Evolutionary conservation across 1,140 invertebrate species (phyloP).

Genomic region (Orius laevigatus): DNA sequence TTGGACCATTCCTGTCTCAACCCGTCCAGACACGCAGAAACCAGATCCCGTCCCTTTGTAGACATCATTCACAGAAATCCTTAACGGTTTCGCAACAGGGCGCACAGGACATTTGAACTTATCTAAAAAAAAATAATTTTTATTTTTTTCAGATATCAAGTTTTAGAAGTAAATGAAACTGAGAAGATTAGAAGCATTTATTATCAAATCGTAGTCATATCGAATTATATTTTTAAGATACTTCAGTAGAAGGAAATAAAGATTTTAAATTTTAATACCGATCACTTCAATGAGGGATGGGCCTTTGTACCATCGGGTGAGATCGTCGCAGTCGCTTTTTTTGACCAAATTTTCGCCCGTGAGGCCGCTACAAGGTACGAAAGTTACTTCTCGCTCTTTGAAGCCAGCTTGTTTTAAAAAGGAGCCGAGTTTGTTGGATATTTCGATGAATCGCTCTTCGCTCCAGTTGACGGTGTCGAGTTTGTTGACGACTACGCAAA

Average conservation of each 20-base stretch:
- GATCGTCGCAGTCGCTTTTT: conserved; percentile 42
- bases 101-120: conserved; percentile 68
- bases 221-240: neutral
- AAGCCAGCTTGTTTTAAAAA: conserved; percentile 94
- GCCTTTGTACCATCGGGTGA: conserved; percentile 76
- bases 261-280: conserved; percentile 31
- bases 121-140: conserved; percentile 32
- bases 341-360: conserved; percentile 80
- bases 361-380: conserved; percentile 89
- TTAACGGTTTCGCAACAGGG: conserved; percentile 72
- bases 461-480: conserved; percentile 67
- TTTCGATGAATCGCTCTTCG: conserved; percentile 69
- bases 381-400: conserved; percentile 72
- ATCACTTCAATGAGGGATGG: conserved; percentile 66
- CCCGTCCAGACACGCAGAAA: conserved; percentile 72
- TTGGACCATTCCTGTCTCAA: conserved; percentile 80
- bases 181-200: neutral
- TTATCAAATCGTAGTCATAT: neutral
- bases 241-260: neutral
- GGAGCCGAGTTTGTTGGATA: conserved; percentile 62
- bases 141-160: neutral
- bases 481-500: conserved; percentile 76
- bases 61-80: conserved; percentile 87
- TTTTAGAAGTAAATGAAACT: neutral
- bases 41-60: conserved; percentile 82